Evolutionary conservation across 2,113 vertebrate genomes (phyloP).

Genomic region (Aldabrachelys gigantea): DNA sequence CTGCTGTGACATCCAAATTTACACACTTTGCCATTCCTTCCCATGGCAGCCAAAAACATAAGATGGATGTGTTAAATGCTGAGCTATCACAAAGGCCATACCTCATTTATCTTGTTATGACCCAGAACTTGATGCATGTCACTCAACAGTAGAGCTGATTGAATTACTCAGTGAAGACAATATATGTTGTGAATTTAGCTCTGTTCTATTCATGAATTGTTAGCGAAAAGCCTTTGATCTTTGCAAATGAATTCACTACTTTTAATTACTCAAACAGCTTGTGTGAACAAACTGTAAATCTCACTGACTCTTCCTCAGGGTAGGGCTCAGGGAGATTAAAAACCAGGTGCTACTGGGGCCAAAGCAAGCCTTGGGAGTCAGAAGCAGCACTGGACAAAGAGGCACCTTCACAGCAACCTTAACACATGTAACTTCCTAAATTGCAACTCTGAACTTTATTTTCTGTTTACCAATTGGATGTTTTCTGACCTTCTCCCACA

Average conservation of each 20-base stretch:
- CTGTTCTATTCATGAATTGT: neutral
- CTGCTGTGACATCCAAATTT: neutral
- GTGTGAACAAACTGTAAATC: neutral
- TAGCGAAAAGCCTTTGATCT: neutral
- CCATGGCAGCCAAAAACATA: neutral
- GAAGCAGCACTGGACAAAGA: neutral
- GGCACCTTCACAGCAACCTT: neutral
- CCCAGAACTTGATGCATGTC: neutral
- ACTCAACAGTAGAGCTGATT: neutral
- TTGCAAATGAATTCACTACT: neutral
- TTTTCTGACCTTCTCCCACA: neutral
- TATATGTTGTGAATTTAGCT: neutral
- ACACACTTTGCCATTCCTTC: neutral
- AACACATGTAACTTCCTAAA: neutral
- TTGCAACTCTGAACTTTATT: neutral
- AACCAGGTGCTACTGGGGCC: neutral
- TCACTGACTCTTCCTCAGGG: neutral
- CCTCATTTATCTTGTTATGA: neutral
- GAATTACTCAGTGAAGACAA: neutral
- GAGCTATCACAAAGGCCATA: neutral
- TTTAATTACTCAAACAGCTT: neutral
- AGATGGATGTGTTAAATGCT: neutral
- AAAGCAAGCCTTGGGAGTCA: neutral
- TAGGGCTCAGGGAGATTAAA: neutral
- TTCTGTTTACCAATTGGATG: neutral